Conservation (phyloP, 2,113 vertebrate genomes). For the Lepus timidus region DNA sequence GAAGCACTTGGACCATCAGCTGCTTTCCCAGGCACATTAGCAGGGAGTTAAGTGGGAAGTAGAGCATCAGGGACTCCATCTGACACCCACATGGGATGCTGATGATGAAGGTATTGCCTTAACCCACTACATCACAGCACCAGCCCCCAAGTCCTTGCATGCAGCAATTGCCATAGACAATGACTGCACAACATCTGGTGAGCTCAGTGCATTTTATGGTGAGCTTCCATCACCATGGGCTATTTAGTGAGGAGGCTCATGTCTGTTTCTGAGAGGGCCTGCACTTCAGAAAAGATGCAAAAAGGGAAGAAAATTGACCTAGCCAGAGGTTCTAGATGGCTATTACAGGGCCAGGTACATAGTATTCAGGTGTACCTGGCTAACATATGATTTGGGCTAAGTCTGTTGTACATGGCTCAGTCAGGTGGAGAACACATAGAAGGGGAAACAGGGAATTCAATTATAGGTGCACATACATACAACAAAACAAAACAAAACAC, state of each 20-base stretch:
- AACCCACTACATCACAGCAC: no score
- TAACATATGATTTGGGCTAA: background rate
- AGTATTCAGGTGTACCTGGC: background rate
- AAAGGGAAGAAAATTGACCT: background rate
- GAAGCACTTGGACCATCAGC: no score
- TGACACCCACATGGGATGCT: no score
- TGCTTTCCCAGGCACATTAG: no score
- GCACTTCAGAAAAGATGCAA: background rate
- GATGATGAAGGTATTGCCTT: no score
- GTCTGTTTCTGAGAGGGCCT: background rate
- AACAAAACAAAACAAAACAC: background rate
- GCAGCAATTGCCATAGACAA: background rate
- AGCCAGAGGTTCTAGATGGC: background rate
- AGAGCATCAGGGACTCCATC: no score
- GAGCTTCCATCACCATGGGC: background rate
- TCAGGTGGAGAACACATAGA: background rate
- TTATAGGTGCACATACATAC: background rate
- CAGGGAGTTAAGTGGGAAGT: no score
- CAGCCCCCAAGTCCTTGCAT: background rate
- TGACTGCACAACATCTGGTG: background rate
- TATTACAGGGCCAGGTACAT: background rate
- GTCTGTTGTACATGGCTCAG: background rate
- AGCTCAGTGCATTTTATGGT: background rate
- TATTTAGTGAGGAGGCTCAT: background rate
- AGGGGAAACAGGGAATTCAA: constrained; percentile 10